A percentile compares a stretch with the other conserved stretches of the same genome.
Conservation (phyloP, 2,797 vertebrate genomes). For the Leucoraja ocellata region DNA sequence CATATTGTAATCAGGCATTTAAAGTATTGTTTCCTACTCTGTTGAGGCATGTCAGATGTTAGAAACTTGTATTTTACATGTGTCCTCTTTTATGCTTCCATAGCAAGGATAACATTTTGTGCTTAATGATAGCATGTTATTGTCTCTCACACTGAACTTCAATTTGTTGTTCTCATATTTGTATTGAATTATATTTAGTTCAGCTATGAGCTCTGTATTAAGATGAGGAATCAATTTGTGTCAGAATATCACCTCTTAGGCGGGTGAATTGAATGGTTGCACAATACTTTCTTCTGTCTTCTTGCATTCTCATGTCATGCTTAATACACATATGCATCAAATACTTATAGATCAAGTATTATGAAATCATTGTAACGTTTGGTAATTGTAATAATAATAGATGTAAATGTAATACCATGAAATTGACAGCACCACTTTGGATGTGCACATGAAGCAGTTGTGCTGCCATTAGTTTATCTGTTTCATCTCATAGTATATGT, state of each 20-base stretch:
- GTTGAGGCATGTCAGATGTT: slow-evolving; percentile 54
- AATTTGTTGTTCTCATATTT: neutral
- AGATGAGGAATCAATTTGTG: neutral
- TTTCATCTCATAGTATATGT: no score
- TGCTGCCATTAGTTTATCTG: no score
- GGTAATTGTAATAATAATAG: no score
- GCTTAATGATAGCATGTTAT: neutral
- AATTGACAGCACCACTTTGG: no score
- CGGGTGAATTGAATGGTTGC: neutral
- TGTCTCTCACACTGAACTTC: neutral
- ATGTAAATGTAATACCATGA: no score
- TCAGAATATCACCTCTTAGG: neutral
- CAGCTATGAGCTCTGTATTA: neutral
- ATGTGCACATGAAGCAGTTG: no score
- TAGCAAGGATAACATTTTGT: slow-evolving; percentile 92
- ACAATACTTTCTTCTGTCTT: neutral
- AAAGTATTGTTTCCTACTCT: slow-evolving; percentile 51
- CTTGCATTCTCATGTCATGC: neutral
- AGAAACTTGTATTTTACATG: slow-evolving; percentile 67
- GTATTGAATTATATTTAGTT: neutral
- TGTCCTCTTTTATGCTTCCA: slow-evolving; percentile 97
- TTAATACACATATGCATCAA: no score
- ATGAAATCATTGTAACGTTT: no score
- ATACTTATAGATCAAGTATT: no score
- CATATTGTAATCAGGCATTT: slow-evolving; percentile 25